phyloP scores from a whole-genome alignment of 2,888 invertebrate genomes.

The Drosophila pegasa region DNA sequence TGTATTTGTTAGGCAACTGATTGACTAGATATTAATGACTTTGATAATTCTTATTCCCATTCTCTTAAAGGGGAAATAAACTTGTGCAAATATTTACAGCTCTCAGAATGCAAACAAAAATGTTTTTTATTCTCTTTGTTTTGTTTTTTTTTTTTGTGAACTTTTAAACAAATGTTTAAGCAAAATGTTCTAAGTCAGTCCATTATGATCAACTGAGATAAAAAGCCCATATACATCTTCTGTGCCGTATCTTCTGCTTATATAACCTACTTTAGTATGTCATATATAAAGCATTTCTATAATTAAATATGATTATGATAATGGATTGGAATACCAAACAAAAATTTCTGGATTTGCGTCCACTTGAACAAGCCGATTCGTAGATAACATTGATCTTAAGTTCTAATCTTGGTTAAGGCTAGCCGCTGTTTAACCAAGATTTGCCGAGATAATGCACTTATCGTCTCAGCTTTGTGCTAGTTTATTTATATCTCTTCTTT shows the following conservation, averaged over 20 bases:
- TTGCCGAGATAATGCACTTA: constrained; percentile 4
- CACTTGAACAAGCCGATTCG: neutral
- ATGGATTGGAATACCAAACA: neutral
- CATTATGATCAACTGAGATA: neutral
- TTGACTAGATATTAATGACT: constrained; percentile 4
- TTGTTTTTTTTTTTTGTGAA: neutral
- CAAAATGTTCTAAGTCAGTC: too few relatives aligned
- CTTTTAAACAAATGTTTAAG: neutral
- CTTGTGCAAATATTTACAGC: constrained; percentile 10
- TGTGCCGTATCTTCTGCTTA: too few relatives aligned
- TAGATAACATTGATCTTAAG: constrained; percentile 8
- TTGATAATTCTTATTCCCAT: constrained; percentile 2
- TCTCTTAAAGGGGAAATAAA: neutral
- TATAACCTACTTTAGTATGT: neutral
- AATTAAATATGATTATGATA: neutral
- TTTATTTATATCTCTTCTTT: neutral
- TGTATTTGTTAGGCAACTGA: constrained; percentile 3
- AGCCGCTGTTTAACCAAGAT: neutral
- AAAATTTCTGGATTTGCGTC: neutral
- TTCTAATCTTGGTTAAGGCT: neutral
- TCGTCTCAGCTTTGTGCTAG: neutral
- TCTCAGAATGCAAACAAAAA: neutral
- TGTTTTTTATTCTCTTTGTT: neutral
- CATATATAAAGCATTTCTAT: too few relatives aligned
- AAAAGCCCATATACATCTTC: too few relatives aligned